Evolutionary conservation across 2,113 vertebrate species (phyloP).

Genomic region (Gallinago undulata): DNA sequence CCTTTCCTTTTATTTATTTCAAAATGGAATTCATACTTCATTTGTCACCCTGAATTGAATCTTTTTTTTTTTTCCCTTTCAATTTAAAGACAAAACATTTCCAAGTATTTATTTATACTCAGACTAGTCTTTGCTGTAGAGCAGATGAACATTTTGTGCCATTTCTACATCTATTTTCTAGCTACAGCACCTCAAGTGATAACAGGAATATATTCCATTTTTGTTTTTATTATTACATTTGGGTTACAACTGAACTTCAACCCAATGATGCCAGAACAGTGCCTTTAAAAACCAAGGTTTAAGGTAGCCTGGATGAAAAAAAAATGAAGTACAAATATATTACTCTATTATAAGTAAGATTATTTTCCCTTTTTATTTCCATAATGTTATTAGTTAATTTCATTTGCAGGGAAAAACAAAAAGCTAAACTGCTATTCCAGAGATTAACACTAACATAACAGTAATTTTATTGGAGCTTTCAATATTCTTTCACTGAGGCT

Average conservation of each 20-base stretch:
- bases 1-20: not conserved
- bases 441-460: not conserved
- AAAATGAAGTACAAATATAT: not conserved
- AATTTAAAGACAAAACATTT: constrained; percentile 21
- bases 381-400: not conserved
- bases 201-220: not conserved
- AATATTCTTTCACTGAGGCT: not conserved
- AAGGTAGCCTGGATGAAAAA: not conserved
- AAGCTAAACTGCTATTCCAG: not conserved
- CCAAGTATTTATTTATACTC: constrained; percentile 19
- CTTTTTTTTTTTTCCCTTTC: not conserved
- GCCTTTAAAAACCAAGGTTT: not conserved
- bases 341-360: not conserved
- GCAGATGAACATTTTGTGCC: not conserved
- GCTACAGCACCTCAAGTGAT: not conserved
- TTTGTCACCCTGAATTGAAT: constrained; percentile 9
- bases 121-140: not conserved
- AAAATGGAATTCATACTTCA: constrained; percentile 29
- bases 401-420: not conserved
- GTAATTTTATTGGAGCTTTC: not conserved
- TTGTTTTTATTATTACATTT: not conserved
- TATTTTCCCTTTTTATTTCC: not conserved
- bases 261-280: not conserved
- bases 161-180: not conserved
- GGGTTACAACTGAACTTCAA: not conserved